A percentile compares a stretch with the other conserved stretches of the same genome.
phyloP scores from a whole-genome alignment of 2,113 vertebrate species.

The Melanostigma gelatinosum region DNA sequence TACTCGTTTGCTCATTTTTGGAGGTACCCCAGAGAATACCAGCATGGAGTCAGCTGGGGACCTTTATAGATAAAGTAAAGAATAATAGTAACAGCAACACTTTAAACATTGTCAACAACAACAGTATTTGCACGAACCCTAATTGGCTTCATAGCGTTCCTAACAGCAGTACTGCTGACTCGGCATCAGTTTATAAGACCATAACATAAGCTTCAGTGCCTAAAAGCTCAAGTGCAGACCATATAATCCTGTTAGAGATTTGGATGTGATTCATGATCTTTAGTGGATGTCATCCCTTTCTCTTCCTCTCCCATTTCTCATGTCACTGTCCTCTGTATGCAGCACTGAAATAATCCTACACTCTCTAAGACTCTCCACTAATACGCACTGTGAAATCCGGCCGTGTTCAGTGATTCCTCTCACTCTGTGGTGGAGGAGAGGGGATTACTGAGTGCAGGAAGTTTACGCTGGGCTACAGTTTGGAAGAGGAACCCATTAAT shows the following conservation, averaged over 20 bases:
- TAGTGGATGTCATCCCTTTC: conserved; percentile 55
- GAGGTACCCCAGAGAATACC: neutral
- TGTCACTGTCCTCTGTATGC: conserved; percentile 45
- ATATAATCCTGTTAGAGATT: conserved; percentile 61
- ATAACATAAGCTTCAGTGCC: neutral
- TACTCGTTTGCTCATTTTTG: neutral
- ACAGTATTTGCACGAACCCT: neutral
- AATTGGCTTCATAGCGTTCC: neutral
- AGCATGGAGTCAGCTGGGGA: neutral
- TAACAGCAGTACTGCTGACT: neutral
- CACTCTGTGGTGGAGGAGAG: neutral
- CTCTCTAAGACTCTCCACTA: conserved; percentile 34
- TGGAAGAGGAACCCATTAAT: neutral
- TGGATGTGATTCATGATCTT: conserved; percentile 54
- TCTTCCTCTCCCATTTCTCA: conserved; percentile 42
- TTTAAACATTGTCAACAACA: neutral
- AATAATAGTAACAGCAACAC: neutral
- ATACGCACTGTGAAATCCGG: conserved; percentile 49
- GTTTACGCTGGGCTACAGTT: neutral
- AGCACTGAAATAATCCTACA: conserved; percentile 37
- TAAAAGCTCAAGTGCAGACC: conserved; percentile 29
- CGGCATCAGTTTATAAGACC: neutral
- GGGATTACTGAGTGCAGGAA: neutral
- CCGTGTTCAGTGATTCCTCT: conserved; percentile 10
- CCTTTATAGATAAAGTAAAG: neutral